Conservation (phyloP, 2,797 vertebrate species). For the Nothura maculosa region DNA sequence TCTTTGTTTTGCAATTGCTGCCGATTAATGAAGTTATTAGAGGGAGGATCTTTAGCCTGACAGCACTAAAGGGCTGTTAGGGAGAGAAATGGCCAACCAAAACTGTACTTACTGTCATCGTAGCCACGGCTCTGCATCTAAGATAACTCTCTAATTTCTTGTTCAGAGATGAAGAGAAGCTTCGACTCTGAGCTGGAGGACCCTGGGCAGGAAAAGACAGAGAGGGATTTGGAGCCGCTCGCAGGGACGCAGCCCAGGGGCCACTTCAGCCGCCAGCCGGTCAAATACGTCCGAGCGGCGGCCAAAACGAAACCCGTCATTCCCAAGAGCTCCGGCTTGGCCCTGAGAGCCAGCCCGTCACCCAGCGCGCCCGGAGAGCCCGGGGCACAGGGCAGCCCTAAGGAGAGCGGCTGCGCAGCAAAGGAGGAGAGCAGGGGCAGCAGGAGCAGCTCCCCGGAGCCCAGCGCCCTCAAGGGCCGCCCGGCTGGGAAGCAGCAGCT, state of each 20-base stretch:
- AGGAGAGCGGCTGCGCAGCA: not conserved
- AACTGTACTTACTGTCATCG: rapidly evolving
- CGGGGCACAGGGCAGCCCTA: not conserved
- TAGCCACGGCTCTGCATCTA: no score
- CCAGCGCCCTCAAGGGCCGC: slow-evolving; percentile 13
- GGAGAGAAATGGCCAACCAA: not conserved
- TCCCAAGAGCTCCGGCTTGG: slow-evolving; percentile 56
- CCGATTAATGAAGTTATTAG: not conserved
- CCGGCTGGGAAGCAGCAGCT: not conserved
- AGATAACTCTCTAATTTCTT: not conserved
- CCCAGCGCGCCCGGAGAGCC: not conserved
- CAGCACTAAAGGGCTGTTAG: not conserved
- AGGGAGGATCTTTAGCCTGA: not conserved
- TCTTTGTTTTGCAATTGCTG: not conserved
- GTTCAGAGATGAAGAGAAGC: not conserved
- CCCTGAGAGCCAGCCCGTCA: slow-evolving; percentile 26
- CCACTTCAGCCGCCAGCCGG: slow-evolving; percentile 88
- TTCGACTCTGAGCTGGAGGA: not conserved
- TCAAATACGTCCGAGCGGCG: slow-evolving; percentile 80
- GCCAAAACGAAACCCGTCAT: slow-evolving; percentile 24
- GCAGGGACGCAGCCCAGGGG: slow-evolving; percentile 75
- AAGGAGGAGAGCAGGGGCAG: slow-evolving; percentile 61
- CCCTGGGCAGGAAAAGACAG: not conserved
- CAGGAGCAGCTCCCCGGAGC: slow-evolving; percentile 76
- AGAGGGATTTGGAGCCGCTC: slow-evolving; percentile 7